These are phyloP conservation scores for Progne subis DNA, from an alignment of 2,113 vertebrate species.

Conservation along the genomic window DNA sequence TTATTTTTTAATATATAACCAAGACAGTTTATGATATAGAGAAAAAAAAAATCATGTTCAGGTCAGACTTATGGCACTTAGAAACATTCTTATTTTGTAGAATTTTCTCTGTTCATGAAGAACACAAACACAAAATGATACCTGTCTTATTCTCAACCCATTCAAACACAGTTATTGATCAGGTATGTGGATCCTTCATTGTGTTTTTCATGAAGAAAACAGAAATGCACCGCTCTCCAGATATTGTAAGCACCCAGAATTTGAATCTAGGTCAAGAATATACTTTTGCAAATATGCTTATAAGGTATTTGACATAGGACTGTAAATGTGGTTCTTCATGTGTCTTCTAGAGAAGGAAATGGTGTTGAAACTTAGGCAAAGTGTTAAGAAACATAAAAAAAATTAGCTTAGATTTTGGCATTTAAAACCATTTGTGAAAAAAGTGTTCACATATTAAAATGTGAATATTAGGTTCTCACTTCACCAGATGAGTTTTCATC, in stretches of 20 bases:
- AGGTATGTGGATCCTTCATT: not conserved
- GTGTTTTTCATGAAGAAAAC: not conserved
- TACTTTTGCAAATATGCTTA: not conserved
- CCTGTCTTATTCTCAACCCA: not conserved
- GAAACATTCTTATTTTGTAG: not conserved
- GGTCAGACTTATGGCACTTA: not conserved
- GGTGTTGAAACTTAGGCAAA: not conserved
- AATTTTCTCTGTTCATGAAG: not conserved
- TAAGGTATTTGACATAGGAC: not conserved
- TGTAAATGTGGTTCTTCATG: not conserved
- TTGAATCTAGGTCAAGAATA: not conserved
- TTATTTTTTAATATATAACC: not conserved
- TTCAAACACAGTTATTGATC: not conserved
- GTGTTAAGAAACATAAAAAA: not conserved
- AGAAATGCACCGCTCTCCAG: not conserved
- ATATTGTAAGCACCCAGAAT: not conserved
- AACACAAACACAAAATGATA: not conserved
- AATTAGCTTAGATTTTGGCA: not conserved
- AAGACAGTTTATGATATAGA: not conserved
- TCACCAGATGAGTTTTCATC: not conserved
- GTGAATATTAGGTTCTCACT: not conserved
- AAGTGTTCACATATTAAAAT: not conserved
- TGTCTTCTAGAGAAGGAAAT: not conserved
- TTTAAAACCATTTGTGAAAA: not conserved
- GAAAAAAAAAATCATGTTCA: not conserved